Evolutionary conservation across 2,888 invertebrate species (phyloP), one percentile per base, ranked within the genome.

Genomic region (Fragum whitleyi): DNA sequence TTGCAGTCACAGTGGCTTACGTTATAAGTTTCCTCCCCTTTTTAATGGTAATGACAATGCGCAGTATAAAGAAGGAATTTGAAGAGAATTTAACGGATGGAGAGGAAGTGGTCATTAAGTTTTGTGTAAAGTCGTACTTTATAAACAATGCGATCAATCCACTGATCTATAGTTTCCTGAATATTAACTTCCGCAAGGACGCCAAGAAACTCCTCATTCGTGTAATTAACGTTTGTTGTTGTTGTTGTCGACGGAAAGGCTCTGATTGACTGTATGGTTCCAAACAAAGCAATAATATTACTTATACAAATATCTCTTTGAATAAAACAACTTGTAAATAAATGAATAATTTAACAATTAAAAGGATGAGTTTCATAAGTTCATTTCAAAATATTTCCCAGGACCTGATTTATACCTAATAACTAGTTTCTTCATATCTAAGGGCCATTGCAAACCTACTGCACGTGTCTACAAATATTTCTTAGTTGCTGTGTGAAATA

Each of bases 91-190:
- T 92, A 14, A 87, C 83, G 23, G 87, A 90, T 0, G 80, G 85
- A 1, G 88, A 86, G 26, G 92, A 92, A 77, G 87, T 92, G 21
- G 84, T 87, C 21, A 90, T 91, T 75, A 92, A 92, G 86, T 91
- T 92, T 57, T 89, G 90, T 75, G 86, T 89, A 19, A 92, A 92
- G 74, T 92, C 92, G 2, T 92, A 90, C 81, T 91, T 92, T 78
- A 90, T 92, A 32, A 91, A 91, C 81, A 92, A 91, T 77, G 91
- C 92, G n/a, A 90, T 91, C 21, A 92, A 92, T 79, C 92, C 92
- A 1, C 65, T 92, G 19, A 91, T 92, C 47, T 92, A 92, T 83
- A 90, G 90, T 69, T 92, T 91, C 75, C 86, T 92, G 28, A 92
- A 91, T 74, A 85, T 88, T n/a, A 89, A 89, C 69, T 92, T 92